Evolutionary conservation across 2,797 vertebrate genomes (phyloP).

Genomic region (Hydrolagus colliei): DNA sequence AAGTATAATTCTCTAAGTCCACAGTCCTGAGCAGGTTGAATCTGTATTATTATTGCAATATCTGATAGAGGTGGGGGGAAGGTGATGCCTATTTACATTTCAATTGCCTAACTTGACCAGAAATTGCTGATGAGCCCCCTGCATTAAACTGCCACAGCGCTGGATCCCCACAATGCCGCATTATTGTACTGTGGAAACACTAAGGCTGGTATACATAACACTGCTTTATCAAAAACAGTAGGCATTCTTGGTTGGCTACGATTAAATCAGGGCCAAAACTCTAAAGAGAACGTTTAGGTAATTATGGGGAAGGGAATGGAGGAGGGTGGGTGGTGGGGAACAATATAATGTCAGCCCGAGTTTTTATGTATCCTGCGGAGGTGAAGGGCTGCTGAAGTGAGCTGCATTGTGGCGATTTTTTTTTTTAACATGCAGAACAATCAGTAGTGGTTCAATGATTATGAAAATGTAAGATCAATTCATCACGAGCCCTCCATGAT

Average conservation of each 20-base stretch:
- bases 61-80: conserved; percentile 5
- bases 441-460: conserved; percentile 28
- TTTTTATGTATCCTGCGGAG: conserved; percentile 16
- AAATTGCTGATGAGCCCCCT: conserved; percentile 22
- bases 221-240: conserved; percentile 50
- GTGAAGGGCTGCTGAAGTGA: conserved; percentile 15
- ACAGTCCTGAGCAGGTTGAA: neutral
- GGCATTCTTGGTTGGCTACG: conserved; percentile 65
- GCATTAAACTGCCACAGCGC: conserved; percentile 22
- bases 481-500: conserved; percentile 25
- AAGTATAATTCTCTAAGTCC: conserved; percentile 25
- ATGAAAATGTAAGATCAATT: conserved; percentile 30
- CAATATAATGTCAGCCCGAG: conserved; percentile 3
- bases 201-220: conserved; percentile 28
- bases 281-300: conserved; percentile 75
- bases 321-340: conserved; percentile 51
- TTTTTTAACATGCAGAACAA: conserved; percentile 24
- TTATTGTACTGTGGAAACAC: conserved; percentile 30
- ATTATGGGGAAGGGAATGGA: conserved; percentile 76
- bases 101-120: conserved; percentile 27
- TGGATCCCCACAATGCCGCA: conserved; percentile 21
- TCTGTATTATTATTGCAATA: conserved; percentile 21
- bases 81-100: conserved; percentile 29
- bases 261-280: conserved; percentile 59
- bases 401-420: neutral